Base-by-base conservation (phyloP, 35 echinoderm and acorn worm genomes). In the Amphiura filiformis region DNA sequence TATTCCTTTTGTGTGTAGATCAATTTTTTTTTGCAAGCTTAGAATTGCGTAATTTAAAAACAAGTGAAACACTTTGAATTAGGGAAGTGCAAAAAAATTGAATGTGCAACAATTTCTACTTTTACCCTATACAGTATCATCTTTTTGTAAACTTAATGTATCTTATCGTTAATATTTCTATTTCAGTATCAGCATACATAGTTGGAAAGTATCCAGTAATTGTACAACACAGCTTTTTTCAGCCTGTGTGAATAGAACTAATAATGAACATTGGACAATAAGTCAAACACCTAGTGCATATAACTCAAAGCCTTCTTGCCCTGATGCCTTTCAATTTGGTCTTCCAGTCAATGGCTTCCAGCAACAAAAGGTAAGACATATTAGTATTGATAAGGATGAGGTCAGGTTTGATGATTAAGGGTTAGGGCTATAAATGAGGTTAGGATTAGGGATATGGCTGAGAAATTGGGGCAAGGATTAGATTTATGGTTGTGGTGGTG, bases 281-380 rank as follows among this genome's bases (percentile, higher is more conserved):
- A 77, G 75, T n/a, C 7, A 28, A 7, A 31, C 75, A 31, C 26
- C 26, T 13, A 5, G 75, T 31, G 34, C n/a, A 5, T 77, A 77
- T 35, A 35, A 77, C 34, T 31, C 26, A 13, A 77, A 77, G 7
- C 5, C n/a, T 31, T 35, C 34, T 28, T 77, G 75, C 28, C 75
- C 75, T 12, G 28, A 77, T 13, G 11, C 5, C 75, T 77, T 77
- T n/a, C 9, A 9, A 77, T 28, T 77, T 35, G n/a, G 34, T 28
- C 75, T 77, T 77, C 75, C 75, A 77, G 28, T 77, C 75, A 77
- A 77, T 77, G 75, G 75, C 75, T 77, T 13, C 34, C 75, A 77
- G 34, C 75, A 77, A 77, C 75, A 77, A n/a, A 77, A 77, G 75
- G 75, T 77, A 77, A 77, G 44, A 11, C 20, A 52, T 52, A 52